Evolutionary conservation across 2,113 vertebrate species (phyloP).

Genomic region (Agelaius phoeniceus): DNA sequence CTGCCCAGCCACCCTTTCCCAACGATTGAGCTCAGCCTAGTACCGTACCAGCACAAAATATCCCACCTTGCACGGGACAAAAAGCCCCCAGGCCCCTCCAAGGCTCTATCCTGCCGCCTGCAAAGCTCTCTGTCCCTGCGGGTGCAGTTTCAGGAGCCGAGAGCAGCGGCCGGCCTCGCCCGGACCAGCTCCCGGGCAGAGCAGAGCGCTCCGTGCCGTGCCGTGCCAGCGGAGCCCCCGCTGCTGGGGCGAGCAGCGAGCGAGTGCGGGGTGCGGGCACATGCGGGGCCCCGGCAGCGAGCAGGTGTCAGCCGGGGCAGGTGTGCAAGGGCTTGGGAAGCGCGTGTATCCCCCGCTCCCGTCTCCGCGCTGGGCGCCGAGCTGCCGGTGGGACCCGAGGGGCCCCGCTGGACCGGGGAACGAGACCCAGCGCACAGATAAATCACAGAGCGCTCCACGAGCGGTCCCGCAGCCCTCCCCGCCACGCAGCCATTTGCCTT

Average conservation of each 20-base stretch:
- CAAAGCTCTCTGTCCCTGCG: neutral
- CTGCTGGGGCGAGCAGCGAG: neutral
- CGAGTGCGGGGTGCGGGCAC: neutral
- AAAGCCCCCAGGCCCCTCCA: neutral
- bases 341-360: neutral
- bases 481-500: slow-evolving; percentile 60
- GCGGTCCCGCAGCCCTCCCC: slow-evolving; percentile 12
- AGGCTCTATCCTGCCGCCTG: neutral
- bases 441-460: neutral
- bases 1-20: neutral
- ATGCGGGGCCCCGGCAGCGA: neutral
- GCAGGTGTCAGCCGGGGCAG: neutral
- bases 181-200: neutral
- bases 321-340: neutral
- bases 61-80: neutral
- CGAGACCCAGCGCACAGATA: neutral
- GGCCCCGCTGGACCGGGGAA: neutral
- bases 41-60: neutral
- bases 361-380: neutral
- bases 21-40: neutral
- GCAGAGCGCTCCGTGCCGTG: neutral
- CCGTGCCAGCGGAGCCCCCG: neutral
- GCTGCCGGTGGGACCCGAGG: neutral
- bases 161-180: neutral
- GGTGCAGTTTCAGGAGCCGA: neutral